phyloP scores from a whole-genome alignment of 2,113 vertebrate genomes.

The Ardeotis arabs region DNA sequence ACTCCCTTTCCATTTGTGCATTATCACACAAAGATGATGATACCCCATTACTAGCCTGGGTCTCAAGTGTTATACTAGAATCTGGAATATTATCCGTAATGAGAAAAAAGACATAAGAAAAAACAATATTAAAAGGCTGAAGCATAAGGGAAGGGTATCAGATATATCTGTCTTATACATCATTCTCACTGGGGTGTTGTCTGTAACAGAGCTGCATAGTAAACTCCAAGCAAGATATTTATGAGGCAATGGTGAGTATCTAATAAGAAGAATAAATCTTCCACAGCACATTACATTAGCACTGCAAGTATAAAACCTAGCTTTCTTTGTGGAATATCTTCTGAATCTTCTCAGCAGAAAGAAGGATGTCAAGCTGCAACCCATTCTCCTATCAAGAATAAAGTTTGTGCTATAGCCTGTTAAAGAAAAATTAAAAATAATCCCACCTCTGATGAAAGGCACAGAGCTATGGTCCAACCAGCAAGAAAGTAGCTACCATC shows the following conservation, averaged over 20 bases:
- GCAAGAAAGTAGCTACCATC: neutral
- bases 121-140: neutral
- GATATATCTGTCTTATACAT: neutral
- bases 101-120: neutral
- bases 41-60: neutral
- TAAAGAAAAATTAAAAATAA: neutral
- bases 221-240: neutral
- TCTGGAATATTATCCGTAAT: neutral
- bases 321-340: neutral
- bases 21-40: neutral
- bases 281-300: neutral
- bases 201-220: neutral
- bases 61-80: neutral
- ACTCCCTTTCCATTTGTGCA: neutral
- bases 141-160: neutral
- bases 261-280: neutral
- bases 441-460: neutral
- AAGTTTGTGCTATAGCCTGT: neutral
- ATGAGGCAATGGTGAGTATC: neutral
- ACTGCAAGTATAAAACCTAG: neutral
- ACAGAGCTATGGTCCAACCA: neutral
- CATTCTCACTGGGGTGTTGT: neutral
- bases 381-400: neutral
- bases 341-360: neutral
- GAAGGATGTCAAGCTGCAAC: neutral